These are phyloP conservation scores for Morpho deidamia DNA, from an alignment of 2,888 invertebrate species.

Conservation along the genomic window DNA sequence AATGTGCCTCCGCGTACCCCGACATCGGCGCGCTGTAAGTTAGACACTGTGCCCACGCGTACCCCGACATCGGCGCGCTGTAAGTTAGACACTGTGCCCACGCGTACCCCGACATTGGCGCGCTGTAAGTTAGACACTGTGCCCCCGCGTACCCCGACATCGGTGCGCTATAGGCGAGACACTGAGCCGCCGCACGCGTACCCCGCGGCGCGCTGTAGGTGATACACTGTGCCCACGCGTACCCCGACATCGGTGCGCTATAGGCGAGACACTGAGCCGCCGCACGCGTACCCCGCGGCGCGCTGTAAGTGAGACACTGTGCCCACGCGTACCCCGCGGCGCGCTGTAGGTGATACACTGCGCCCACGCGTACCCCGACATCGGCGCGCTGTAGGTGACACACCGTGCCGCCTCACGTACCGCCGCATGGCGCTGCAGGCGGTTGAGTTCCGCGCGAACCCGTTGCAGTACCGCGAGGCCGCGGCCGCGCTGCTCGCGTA, in stretches of 20 bases:
- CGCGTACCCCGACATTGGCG: conserved; percentile 91
- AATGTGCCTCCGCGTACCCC: no score
- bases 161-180: conserved; percentile 83
- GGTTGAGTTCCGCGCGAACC: conserved; percentile 96
- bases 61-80: no score
- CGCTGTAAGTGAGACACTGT: no score
- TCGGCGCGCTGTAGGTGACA: conserved; percentile 89
- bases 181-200: conserved; percentile 83
- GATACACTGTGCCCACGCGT: no score
- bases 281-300: conserved; percentile 90
- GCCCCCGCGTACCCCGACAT: conserved; percentile 90
- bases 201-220: conserved; percentile 89
- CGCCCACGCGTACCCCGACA: conserved; percentile 90
- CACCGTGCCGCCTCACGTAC: no score
- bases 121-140: conserved; percentile 78
- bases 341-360: conserved; percentile 80
- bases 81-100: no score
- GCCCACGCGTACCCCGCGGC: conserved; percentile 92
- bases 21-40: no score
- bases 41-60: no score
- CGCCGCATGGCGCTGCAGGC: conserved; percentile 92
- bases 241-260: conserved; percentile 91
- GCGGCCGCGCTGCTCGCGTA: conserved; percentile 92
- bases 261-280: conserved; percentile 54
- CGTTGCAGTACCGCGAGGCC: conserved; percentile 92